phyloP scores from a whole-genome alignment of 2,888 invertebrate species.

The Leuctra nigra region DNA sequence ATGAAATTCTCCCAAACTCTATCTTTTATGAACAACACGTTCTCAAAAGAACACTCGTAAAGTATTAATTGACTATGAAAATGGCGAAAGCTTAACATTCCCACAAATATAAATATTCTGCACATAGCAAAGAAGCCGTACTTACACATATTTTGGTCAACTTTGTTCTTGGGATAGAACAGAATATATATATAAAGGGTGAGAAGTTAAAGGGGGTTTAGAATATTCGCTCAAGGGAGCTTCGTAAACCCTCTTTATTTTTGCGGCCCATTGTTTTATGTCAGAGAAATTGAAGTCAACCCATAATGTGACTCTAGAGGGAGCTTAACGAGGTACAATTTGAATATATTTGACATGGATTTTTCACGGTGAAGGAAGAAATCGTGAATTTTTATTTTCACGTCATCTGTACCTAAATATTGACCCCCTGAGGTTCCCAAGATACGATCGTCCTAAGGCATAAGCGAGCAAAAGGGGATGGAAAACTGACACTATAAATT shows the following conservation, averaged over 20 bases:
- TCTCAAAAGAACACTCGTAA: no score
- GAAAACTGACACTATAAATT: not conserved
- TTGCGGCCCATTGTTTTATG: conserved; percentile 43
- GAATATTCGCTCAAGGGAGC: conserved; percentile 7
- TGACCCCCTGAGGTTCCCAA: conserved; percentile 33
- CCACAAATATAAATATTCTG: no score
- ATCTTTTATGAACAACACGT: no score
- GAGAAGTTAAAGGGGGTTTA: no score
- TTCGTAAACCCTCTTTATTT: conserved; percentile 25
- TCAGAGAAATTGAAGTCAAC: conserved; percentile 48
- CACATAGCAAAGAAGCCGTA: no score
- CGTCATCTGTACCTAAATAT: conserved; percentile 49
- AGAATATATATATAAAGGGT: no score
- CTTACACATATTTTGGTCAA: no score
- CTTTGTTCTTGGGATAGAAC: no score
- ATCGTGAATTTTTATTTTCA: conserved; percentile 28
- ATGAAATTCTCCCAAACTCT: no score
- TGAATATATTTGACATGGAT: conserved; percentile 51
- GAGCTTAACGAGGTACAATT: conserved; percentile 43
- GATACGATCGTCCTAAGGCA: not conserved
- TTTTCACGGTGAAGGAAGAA: conserved; percentile 34
- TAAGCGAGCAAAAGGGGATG: not conserved
- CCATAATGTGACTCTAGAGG: conserved; percentile 35
- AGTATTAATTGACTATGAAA: no score
- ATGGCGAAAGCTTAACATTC: no score